Percentiles rank a stretch among this genome's conserved stretches.
Evolutionary conservation across 2,888 invertebrate species (phyloP).

Genomic region (Drosophila birchii): DNA sequence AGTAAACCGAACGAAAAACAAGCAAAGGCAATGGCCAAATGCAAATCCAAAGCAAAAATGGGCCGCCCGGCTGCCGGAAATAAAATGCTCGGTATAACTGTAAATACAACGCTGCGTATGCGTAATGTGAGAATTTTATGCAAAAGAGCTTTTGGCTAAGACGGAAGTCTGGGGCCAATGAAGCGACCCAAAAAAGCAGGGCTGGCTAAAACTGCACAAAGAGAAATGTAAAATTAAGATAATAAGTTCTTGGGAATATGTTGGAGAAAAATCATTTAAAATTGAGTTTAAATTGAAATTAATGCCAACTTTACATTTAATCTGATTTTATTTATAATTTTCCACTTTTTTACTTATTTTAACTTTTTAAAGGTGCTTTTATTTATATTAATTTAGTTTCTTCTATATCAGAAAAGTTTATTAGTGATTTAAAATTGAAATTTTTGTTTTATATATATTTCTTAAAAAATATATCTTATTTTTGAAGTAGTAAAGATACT

Average conservation of each 20-base stretch:
- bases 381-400: neutral
- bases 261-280: neutral
- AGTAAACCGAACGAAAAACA: conserved; percentile 60
- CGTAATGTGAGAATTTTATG: conserved; percentile 80
- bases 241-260: no score
- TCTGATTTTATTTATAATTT: neutral
- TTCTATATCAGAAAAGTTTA: neutral
- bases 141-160: conserved; percentile 63
- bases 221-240: neutral
- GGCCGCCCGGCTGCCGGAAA: conserved; percentile 63
- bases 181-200: conserved; percentile 2
- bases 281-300: neutral
- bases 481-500: neutral
- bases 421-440: neutral
- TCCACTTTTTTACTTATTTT: neutral
- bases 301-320: neutral
- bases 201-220: conserved; percentile 1
- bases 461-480: neutral
- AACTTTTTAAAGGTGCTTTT: neutral
- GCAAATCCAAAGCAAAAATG: conserved; percentile 56
- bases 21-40: conserved; percentile 49
- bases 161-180: conserved; percentile 31
- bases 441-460: neutral
- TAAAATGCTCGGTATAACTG: conserved; percentile 75
- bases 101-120: conserved; percentile 78